Evolutionary conservation across 2,888 invertebrate genomes (phyloP).

Genomic region (Pomacea canaliculata): DNA sequence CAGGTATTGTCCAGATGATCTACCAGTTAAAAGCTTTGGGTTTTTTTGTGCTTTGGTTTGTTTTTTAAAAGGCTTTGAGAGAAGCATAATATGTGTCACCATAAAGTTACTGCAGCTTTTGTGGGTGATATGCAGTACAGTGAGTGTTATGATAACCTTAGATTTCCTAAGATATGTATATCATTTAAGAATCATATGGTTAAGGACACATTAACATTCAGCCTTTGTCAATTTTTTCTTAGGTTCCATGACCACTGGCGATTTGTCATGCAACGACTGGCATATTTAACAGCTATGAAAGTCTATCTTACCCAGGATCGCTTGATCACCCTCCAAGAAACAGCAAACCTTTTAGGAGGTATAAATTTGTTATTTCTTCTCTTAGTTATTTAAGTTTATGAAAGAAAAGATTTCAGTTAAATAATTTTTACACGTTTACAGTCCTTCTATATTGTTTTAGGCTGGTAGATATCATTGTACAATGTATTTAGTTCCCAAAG

Average conservation of each 20-base stretch:
- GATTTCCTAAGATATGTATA: too few relatives aligned
- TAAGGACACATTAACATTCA: too few relatives aligned
- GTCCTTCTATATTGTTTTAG: not conserved
- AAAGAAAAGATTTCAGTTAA: too few relatives aligned
- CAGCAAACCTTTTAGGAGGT: slow-evolving; percentile 85
- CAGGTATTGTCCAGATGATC: slow-evolving; percentile 52
- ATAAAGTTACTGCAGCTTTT: too few relatives aligned
- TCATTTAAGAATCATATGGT: too few relatives aligned
- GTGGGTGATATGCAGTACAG: too few relatives aligned
- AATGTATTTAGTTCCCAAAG: not conserved
- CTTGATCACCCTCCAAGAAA: slow-evolving; percentile 81
- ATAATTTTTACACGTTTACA: not conserved
- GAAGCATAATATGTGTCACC: too few relatives aligned
- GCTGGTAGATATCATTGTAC: too few relatives aligned
- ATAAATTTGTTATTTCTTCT: slow-evolving; percentile 35
- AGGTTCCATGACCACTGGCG: slow-evolving; percentile 91
- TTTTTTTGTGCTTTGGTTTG: too few relatives aligned
- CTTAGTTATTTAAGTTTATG: not conserved
- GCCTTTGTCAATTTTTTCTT: slow-evolving; percentile 13
- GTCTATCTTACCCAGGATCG: slow-evolving; percentile 85
- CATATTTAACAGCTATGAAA: slow-evolving; percentile 83
- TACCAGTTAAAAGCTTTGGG: too few relatives aligned
- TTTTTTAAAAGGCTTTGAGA: too few relatives aligned
- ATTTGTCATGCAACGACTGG: slow-evolving; percentile 83
- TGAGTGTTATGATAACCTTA: too few relatives aligned